These are phyloP conservation scores for Papilio polytes DNA, from an alignment of 1,140 invertebrate genomes.

Conservation along the genomic window DNA sequence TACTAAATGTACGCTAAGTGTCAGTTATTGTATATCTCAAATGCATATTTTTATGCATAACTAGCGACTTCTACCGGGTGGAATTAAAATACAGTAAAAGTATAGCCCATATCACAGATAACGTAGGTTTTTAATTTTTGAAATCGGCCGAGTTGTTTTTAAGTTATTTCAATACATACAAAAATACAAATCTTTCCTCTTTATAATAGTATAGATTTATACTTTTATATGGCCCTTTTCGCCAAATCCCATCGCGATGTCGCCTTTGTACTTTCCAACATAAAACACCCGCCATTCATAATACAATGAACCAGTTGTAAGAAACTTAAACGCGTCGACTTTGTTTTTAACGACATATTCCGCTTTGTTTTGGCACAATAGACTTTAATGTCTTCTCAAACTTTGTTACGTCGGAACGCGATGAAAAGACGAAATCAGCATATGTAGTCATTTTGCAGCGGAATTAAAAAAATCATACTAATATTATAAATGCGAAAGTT, in stretches of 20 bases:
- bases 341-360: slow-evolving; percentile 28
- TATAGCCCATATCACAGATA: no score
- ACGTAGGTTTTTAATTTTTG: no score
- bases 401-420: neutral
- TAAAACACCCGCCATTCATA: slow-evolving; percentile 5
- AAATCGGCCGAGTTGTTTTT: no score
- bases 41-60: neutral
- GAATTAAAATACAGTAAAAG: no score
- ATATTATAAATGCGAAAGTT: no score
- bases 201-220: no score
- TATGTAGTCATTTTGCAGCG: neutral
- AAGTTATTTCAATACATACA: no score
- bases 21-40: neutral
- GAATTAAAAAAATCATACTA: no score
- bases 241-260: neutral
- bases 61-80: no score
- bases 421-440: neutral
- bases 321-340: neutral
- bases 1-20: no score
- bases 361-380: slow-evolving; percentile 20
- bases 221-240: neutral
- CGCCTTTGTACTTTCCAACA: neutral
- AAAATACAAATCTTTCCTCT: no score
- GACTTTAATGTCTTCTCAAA: slow-evolving; percentile 10
- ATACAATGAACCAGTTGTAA: slow-evolving; percentile 11